A percentile compares a stretch with the other conserved stretches of the same genome.
Conservation (phyloP, 2,797 vertebrate genomes). For the Enteromius mattozi region DNA sequence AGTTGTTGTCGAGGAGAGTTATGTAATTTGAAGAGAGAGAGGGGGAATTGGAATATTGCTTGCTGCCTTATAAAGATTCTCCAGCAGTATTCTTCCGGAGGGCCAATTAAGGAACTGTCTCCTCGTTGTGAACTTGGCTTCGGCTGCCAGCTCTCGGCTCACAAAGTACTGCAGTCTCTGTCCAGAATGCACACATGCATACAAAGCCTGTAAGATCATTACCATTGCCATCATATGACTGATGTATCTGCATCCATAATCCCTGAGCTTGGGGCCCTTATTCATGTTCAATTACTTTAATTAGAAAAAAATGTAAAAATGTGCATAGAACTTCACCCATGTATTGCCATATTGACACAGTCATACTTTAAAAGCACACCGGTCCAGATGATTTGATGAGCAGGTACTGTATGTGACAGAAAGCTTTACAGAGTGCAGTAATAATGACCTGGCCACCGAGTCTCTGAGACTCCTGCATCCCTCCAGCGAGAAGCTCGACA, state of each 20-base stretch:
- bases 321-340: background rate
- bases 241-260: background rate
- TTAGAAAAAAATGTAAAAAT: background rate
- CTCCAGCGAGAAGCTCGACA: slow-evolving; percentile 41
- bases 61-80: slow-evolving; percentile 23
- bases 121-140: slow-evolving; percentile 1
- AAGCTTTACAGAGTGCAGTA: slow-evolving; percentile 27
- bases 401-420: no score
- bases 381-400: slow-evolving; percentile 18
- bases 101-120: slow-evolving; percentile 50
- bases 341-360: background rate
- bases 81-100: background rate
- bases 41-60: background rate
- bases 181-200: background rate
- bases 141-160: background rate
- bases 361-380: slow-evolving; percentile 9
- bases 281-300: slow-evolving; percentile 21
- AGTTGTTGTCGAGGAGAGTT: background rate
- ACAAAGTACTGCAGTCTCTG: slow-evolving; percentile 21
- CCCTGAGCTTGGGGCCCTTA: background rate
- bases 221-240: background rate
- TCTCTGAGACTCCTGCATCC: slow-evolving; percentile 44
- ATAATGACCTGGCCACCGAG: slow-evolving; percentile 46
- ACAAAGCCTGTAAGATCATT: background rate
- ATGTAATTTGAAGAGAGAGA: background rate